These are phyloP conservation scores for Noturus placidus DNA, from an alignment of 2,113 vertebrate genomes.

Conservation along the genomic window DNA sequence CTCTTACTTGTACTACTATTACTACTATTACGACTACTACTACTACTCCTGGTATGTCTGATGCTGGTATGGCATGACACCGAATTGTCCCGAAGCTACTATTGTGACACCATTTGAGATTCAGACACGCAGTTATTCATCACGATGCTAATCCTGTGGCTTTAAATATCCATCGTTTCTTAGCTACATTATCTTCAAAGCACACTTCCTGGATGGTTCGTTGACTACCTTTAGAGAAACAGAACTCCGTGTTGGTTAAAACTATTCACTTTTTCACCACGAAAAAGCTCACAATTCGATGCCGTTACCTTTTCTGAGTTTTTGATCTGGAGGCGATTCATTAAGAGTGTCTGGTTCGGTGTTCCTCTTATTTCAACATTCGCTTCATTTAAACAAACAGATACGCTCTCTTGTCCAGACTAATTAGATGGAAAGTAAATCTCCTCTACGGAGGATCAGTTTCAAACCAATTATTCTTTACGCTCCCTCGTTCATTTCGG, in stretches of 20 bases:
- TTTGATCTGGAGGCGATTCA: slow-evolving; percentile 11
- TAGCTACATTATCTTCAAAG: neutral
- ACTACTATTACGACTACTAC: too few species aligned
- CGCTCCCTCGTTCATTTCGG: neutral
- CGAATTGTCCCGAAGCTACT: neutral
- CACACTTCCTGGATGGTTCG: neutral
- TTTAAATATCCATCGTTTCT: neutral
- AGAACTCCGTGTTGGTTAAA: neutral
- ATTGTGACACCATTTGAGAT: neutral
- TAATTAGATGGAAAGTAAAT: slow-evolving; percentile 32
- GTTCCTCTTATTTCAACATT: slow-evolving; percentile 15
- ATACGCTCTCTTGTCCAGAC: slow-evolving; percentile 4
- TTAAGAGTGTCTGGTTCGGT: neutral
- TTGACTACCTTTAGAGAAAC: neutral
- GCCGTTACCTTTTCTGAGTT: neutral
- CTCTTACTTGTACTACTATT: neutral
- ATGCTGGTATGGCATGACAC: neutral
- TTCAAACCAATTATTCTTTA: slow-evolving; percentile 22
- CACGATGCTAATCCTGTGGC: neutral
- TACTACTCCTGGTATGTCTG: too few species aligned
- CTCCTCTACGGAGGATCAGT: slow-evolving; percentile 3
- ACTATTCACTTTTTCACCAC: neutral
- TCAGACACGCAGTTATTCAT: neutral
- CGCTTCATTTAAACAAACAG: slow-evolving; percentile 19
- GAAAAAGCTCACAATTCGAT: neutral